These are phyloP conservation scores for Crenuchus spilurus DNA, from an alignment of 2,797 vertebrate genomes.

Conservation along the genomic window DNA sequence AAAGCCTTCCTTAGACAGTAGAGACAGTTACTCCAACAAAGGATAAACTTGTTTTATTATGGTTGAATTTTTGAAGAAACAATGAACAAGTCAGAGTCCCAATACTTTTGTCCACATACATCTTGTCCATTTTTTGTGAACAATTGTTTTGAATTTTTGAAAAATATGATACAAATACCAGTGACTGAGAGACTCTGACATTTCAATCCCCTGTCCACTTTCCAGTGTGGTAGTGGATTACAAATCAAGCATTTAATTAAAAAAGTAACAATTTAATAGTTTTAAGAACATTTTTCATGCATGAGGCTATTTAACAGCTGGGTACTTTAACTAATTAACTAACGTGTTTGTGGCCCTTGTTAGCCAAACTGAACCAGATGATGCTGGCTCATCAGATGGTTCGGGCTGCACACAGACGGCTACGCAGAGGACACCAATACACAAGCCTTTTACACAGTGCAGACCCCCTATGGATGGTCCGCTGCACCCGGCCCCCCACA, in stretches of 20 bases:
- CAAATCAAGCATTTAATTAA: neutral
- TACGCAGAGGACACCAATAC: slow-evolving; percentile 67
- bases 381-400: slow-evolving; percentile 60
- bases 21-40: too few species aligned
- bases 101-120: too few species aligned
- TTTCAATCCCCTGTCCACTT: too few species aligned
- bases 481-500: slow-evolving; percentile 78
- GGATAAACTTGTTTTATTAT: too few species aligned
- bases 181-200: too few species aligned
- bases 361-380: slow-evolving; percentile 67
- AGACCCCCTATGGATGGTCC: slow-evolving; percentile 64
- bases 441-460: slow-evolving; percentile 72
- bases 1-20: too few species aligned
- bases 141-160: too few species aligned
- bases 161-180: too few species aligned
- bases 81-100: too few species aligned
- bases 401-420: slow-evolving; percentile 47
- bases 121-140: too few species aligned
- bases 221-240: too few species aligned
- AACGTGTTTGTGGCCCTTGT: neutral
- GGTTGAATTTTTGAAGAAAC: too few species aligned
- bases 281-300: neutral
- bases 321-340: neutral
- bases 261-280: neutral
- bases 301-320: neutral